Conservation (phyloP, 2,113 vertebrate genomes). For the Notiomystis cincta region DNA sequence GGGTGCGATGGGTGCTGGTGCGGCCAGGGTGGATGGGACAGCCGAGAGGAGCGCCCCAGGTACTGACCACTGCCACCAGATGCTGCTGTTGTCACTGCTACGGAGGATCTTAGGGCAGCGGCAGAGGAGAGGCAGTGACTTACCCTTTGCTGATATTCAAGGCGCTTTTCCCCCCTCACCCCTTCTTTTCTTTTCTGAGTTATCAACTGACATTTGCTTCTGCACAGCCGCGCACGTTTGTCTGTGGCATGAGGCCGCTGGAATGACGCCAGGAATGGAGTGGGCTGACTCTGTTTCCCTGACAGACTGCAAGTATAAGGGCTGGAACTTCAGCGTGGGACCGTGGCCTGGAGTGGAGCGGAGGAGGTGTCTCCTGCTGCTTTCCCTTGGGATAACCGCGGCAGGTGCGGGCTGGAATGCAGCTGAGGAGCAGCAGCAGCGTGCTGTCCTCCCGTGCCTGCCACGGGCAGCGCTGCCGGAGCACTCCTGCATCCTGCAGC, state of each 20-base stretch:
- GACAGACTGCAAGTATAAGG: accelerated
- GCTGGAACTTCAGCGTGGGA: background rate
- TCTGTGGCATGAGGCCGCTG: background rate
- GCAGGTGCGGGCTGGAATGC: background rate
- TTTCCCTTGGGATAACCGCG: background rate
- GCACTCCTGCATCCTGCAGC: background rate
- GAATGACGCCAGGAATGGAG: background rate
- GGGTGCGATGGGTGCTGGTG: background rate
- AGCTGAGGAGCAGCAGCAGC: background rate
- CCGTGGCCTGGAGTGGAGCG: accelerated
- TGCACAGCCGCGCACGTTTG: background rate
- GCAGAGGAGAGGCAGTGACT: constrained; percentile 31
- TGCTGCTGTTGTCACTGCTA: constrained; percentile 71
- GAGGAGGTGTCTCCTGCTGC: background rate
- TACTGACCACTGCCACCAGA: constrained; percentile 69
- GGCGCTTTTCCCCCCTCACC: background rate
- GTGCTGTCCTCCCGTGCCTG: accelerated
- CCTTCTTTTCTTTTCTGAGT: background rate
- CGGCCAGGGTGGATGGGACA: background rate
- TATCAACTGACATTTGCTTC: background rate
- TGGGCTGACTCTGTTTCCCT: background rate
- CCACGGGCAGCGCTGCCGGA: accelerated
- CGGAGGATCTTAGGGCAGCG: background rate
- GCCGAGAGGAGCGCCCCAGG: background rate
- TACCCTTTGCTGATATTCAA: constrained; percentile 4